phyloP scores from a whole-genome alignment of 2,797 vertebrate genomes.

The Orestias chungarensis region DNA sequence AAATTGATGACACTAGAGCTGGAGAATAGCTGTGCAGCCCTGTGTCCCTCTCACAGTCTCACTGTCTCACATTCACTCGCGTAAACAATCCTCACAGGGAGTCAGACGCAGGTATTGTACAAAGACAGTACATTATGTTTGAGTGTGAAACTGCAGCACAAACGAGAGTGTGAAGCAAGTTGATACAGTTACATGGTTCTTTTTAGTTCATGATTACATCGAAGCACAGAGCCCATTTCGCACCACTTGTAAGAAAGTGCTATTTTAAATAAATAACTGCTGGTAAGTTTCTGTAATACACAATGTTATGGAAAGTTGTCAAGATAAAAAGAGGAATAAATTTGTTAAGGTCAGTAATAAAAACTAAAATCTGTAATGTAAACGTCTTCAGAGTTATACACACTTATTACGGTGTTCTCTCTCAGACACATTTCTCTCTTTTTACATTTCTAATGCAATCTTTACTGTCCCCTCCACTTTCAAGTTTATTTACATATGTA shows the following conservation, averaged over 20 bases:
- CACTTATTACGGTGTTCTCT: not conserved
- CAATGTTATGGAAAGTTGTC: not conserved
- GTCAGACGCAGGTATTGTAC: slow-evolving; percentile 13
- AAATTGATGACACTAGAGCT: slow-evolving; percentile 17
- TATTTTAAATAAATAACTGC: not conserved
- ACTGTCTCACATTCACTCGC: not conserved
- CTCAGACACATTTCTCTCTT: not conserved
- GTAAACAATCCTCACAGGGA: slow-evolving; percentile 16
- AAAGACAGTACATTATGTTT: slow-evolving; percentile 13
- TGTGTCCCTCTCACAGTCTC: not conserved
- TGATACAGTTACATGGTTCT: not conserved
- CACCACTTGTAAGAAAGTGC: not conserved
- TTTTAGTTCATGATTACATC: not conserved
- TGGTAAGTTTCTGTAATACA: not conserved
- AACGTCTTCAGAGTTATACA: not conserved
- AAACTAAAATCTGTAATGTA: not conserved
- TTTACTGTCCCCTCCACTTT: no score
- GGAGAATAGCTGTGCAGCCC: slow-evolving; percentile 9
- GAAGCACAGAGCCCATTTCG: not conserved
- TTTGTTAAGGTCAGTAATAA: not conserved
- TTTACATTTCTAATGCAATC: not conserved
- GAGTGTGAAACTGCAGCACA: not conserved
- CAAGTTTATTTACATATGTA: no score
- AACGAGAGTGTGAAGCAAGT: not conserved
- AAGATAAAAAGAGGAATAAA: not conserved